phyloP scores from a whole-genome alignment of 1,140 invertebrate species.

The Philopotamus ludificatus region DNA sequence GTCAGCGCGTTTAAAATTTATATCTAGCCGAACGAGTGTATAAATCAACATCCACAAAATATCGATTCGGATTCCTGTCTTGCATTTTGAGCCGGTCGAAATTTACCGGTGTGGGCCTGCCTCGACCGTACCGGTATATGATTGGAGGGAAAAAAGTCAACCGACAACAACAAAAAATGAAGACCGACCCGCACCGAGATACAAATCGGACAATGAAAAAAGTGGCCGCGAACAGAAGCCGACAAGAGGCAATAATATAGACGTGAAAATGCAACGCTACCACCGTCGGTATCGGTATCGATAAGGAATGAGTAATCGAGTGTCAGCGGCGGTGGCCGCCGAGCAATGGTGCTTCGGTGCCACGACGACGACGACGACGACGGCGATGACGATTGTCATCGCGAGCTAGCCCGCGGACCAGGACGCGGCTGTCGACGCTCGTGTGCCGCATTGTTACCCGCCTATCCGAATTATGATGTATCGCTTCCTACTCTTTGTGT shows the following conservation, averaged over 20 bases:
- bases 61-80: conserved; percentile 15
- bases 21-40: neutral
- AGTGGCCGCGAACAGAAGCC: conserved; percentile 37
- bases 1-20: conserved; percentile 20
- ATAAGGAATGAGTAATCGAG: conserved; percentile 42
- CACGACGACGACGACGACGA: conserved; percentile 11
- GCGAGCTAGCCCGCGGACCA: neutral
- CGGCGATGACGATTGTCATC: neutral
- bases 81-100: too few relatives aligned
- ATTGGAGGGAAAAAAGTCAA: neutral
- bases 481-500: too few relatives aligned
- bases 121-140: conserved; percentile 18
- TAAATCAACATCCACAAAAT: conserved; percentile 31
- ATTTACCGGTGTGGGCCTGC: conserved; percentile 16
- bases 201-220: conserved; percentile 39
- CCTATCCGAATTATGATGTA: conserved; percentile 5
- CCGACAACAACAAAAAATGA: conserved; percentile 12
- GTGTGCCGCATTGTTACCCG: neutral
- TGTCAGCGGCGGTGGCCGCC: conserved; percentile 37
- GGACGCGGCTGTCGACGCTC: neutral
- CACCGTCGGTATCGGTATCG: conserved; percentile 37
- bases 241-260: conserved; percentile 40
- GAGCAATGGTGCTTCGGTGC: conserved; percentile 21
- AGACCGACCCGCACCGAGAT: conserved; percentile 26
- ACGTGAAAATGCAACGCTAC: conserved; percentile 38